Base-by-base conservation (phyloP, 2,888 invertebrate species). In the Eupithecia vulgata region DNA sequence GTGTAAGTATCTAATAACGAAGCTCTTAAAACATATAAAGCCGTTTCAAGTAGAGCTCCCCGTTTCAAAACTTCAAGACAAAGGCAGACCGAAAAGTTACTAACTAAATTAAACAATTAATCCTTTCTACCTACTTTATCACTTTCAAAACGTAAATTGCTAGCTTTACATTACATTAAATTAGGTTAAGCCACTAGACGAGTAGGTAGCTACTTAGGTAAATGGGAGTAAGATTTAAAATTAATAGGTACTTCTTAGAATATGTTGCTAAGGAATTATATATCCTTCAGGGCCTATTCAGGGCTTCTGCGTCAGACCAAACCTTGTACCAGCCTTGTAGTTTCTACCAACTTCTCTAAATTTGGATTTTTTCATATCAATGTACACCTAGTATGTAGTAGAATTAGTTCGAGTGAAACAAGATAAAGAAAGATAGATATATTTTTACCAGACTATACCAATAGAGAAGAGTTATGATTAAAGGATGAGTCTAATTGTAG, bases 71-170 rank as follows among this genome's bases (percentile, higher is more conserved):
- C 65, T 65, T 40, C 8, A 25, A 40, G 65, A 65, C 65, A 65
- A 65, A 65, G 40, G 40, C 65, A 65, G 40, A 25, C 65, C 40
- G 40, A 40, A 65, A 61, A 65, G 65, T 65, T 37, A 42, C 37
- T 15, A 40, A 65, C 65, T 65, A 65, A 65, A 65, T 65, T 37
- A 65, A 25, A 65, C 65, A 65, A 65, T 65, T 65, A 65, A 65
- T 65, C 65, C 65, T 40, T 40, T 25, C 65, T 40, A 65, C 37
- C 52, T 52, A 67, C 21, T 67, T 34, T n/a, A 48, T 67, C 48
- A 67, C 45, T 52, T 34, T 34, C 34, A 67, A 48, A 48, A 52
- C 17, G 52, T 35, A 35, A 52, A 48, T 52, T 48, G 52, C 30
- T 35, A 52, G 52, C 52, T 68, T 34, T 52, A 57, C n/a, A 68